Percentiles rank a stretch among this genome's conserved stretches.
These are phyloP conservation scores for Babyrousa celebensis DNA, from an alignment of 2,797 vertebrate species.

Conservation along the genomic window DNA sequence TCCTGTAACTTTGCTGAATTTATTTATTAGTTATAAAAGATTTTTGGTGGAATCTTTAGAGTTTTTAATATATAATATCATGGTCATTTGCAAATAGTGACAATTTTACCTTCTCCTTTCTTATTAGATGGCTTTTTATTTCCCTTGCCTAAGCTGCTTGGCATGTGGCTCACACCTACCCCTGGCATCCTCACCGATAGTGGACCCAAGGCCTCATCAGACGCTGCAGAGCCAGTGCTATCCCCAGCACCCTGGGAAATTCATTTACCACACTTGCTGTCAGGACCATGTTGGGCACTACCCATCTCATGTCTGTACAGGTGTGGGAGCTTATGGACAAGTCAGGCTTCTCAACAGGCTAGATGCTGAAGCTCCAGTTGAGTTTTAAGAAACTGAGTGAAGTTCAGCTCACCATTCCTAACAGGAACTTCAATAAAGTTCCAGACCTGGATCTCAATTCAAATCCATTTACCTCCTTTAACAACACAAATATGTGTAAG, in stretches of 20 bases:
- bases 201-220: background rate
- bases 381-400: constrained; percentile 95
- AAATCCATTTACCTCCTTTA: background rate
- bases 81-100: background rate
- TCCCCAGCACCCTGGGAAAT: too few relatives aligned
- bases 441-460: background rate
- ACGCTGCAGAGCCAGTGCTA: background rate
- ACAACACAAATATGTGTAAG: constrained; percentile 93
- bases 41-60: too few relatives aligned
- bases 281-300: too few relatives aligned
- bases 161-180: background rate
- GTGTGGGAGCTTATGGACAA: background rate
- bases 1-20: background rate
- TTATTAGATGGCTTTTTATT: background rate
- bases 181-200: background rate
- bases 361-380: constrained; percentile 94
- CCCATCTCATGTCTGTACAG: background rate
- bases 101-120: background rate
- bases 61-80: background rate
- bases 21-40: background rate
- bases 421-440: background rate
- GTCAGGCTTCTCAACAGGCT: constrained; percentile 92
- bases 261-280: background rate
- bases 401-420: constrained; percentile 93
- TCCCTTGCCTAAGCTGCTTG: background rate